Base-by-base conservation (phyloP, 2,113 vertebrate species). In the Chaetura pelagica region DNA sequence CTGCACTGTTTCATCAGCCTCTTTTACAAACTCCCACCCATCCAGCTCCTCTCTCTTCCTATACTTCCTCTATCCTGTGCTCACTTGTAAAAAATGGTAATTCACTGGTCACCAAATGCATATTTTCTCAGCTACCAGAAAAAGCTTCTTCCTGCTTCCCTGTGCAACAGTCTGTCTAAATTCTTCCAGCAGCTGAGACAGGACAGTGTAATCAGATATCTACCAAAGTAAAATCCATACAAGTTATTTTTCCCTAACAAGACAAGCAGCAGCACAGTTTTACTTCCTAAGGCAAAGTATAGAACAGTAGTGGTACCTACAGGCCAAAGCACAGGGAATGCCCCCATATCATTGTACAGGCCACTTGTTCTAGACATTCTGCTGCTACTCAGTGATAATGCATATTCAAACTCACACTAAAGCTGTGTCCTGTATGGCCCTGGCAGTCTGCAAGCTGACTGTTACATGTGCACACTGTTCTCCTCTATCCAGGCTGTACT, bases 1-100 rank as follows among this genome's bases (percentile, higher is more conserved):
- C 40, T 85, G 74, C 87, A 72, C 38, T 82, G 30, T 87, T 74
- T 81, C 81, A 94, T 71, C 78, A 90, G 81, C 27, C 71, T 83
- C 71, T 93, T 82, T n/a, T 75, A 91, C 94, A 92, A 78, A 93
- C 85, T 93, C 90, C 90, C 78, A 96, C 90, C 94, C 79, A 87
- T 76, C 54, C 85, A 76, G 67, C 55, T 90, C 58, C 85, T 77
- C 72, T 74, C 20, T 59, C 69, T 69, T 76, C 82, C 82, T 54
- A 44, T 16, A 64, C 62, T 79, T 90, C 67, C 40, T 73, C 71
- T 85, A 2, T 44, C 85, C 59, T 40, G n/a, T 58, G n/a, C 75
- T 90, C 22, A 1, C 71, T 86, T 80, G 27, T 49, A 73, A 63
- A 91, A 90, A 80, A 26, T 6, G 17, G n/a, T 34, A 88, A 69